Evolutionary conservation across 2,113 vertebrate species (phyloP).

Genomic region (Chaenogobius annularis): DNA sequence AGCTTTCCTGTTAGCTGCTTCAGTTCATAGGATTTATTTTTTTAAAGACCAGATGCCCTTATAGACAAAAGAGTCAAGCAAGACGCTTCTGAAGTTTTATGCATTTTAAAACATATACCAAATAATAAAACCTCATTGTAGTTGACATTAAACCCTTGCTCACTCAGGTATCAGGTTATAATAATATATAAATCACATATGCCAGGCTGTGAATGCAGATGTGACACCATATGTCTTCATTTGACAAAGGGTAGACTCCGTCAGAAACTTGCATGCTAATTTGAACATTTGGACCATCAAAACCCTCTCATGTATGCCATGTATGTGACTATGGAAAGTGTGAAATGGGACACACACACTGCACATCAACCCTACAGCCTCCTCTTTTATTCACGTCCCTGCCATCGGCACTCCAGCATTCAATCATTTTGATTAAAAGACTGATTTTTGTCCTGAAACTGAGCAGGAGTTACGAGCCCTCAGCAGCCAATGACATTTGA

Average conservation of each 20-base stretch:
- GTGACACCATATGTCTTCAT: slow-evolving; percentile 88
- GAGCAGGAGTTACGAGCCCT: slow-evolving; percentile 84
- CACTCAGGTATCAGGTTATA: slow-evolving; percentile 80
- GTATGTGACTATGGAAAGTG: slow-evolving; percentile 3
- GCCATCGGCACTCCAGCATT: slow-evolving; percentile 88
- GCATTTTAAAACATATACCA: background rate
- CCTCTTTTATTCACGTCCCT: slow-evolving; percentile 82
- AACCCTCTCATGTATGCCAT: slow-evolving; percentile 31
- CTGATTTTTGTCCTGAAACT: slow-evolving; percentile 92
- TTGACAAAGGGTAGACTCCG: slow-evolving; percentile 78
- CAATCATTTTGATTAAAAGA: slow-evolving; percentile 99
- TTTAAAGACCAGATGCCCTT: too few species aligned
- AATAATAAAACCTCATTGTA: background rate
- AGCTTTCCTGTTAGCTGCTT: background rate
- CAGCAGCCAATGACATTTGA: slow-evolving; percentile 90
- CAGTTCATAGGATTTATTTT: background rate
- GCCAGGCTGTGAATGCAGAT: slow-evolving; percentile 82
- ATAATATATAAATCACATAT: slow-evolving; percentile 84
- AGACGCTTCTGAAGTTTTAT: background rate
- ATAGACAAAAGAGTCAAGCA: too few species aligned
- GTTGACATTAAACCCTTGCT: slow-evolving; percentile 81
- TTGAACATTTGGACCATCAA: slow-evolving; percentile 42
- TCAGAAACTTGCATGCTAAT: slow-evolving; percentile 68
- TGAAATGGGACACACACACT: slow-evolving; percentile 14
- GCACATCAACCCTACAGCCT: slow-evolving; percentile 25